Percentiles rank a stretch among this genome's conserved stretches.
phyloP scores from a whole-genome alignment of 2,113 vertebrate species.

The Callipepla squamata region DNA sequence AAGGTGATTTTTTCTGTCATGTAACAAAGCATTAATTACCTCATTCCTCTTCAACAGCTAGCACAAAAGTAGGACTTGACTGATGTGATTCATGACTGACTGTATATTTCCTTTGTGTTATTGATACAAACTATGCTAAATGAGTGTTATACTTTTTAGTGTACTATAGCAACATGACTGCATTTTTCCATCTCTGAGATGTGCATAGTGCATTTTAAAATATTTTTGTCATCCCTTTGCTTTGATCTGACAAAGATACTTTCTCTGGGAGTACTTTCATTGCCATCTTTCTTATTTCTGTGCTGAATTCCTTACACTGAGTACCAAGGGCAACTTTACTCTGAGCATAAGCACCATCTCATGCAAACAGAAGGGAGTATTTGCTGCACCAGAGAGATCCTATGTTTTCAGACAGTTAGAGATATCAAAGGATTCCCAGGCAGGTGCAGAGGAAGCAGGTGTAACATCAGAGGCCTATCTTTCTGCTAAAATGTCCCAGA shows the following conservation, averaged over 20 bases:
- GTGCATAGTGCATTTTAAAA: background rate
- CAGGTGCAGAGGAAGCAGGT: constrained; percentile 1
- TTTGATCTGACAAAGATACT: background rate
- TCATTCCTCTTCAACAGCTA: background rate
- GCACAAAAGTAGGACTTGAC: background rate
- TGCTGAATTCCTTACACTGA: background rate
- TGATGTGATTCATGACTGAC: background rate
- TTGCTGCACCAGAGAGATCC: background rate
- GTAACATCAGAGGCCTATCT: background rate
- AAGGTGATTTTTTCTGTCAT: background rate
- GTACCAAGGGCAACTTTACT: background rate
- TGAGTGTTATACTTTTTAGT: background rate
- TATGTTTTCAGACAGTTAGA: background rate
- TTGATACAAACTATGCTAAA: background rate
- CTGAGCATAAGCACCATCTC: background rate
- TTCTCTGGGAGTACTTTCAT: background rate
- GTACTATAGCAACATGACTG: background rate
- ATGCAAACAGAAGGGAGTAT: background rate
- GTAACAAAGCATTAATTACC: background rate
- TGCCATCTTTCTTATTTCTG: background rate
- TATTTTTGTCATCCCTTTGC: background rate
- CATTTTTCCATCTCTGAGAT: background rate
- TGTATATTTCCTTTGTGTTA: constrained; percentile 14
- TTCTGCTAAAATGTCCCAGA: constrained; percentile 10
- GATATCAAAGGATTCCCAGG: background rate